Evolutionary conservation across 2,888 invertebrate genomes (phyloP).

Genomic region (Andrena bicolor): DNA sequence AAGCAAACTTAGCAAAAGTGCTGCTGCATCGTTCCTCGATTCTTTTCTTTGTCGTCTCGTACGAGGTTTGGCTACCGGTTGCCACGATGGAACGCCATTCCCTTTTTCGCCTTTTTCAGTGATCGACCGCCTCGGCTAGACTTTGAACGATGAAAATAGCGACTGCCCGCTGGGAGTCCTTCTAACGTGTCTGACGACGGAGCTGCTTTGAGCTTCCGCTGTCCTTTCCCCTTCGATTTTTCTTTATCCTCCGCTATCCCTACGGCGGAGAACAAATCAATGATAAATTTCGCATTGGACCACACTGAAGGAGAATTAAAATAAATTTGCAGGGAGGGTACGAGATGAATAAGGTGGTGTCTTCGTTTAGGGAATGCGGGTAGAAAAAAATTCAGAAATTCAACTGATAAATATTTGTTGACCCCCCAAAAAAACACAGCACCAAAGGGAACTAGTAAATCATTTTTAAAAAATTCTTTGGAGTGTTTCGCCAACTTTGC

Average conservation of each 20-base stretch:
- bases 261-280: not conserved
- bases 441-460: too few relatives aligned
- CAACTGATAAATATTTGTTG: too few relatives aligned
- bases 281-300: not conserved
- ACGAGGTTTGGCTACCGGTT: slow-evolving; percentile 38
- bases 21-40: not conserved
- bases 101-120: not conserved
- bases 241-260: not conserved
- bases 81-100: slow-evolving; percentile 27
- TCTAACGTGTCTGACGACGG: slow-evolving; percentile 24
- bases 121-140: not conserved
- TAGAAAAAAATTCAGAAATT: too few relatives aligned
- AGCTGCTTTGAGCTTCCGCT: slow-evolving; percentile 12
- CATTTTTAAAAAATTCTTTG: too few relatives aligned
- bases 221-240: slow-evolving; percentile 4
- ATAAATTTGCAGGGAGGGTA: not conserved
- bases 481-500: too few relatives aligned
- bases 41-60: not conserved
- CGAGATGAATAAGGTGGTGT: not conserved
- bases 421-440: too few relatives aligned
- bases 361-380: not conserved
- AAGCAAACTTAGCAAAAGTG: slow-evolving; percentile 33
- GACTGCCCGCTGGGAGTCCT: slow-evolving; percentile 44
- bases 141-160: slow-evolving; percentile 19
- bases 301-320: not conserved